A percentile compares a stretch with the other conserved stretches of the same genome.
phyloP scores from a whole-genome alignment of 2,888 invertebrate genomes.

The Sphecodes monilicornis region DNA sequence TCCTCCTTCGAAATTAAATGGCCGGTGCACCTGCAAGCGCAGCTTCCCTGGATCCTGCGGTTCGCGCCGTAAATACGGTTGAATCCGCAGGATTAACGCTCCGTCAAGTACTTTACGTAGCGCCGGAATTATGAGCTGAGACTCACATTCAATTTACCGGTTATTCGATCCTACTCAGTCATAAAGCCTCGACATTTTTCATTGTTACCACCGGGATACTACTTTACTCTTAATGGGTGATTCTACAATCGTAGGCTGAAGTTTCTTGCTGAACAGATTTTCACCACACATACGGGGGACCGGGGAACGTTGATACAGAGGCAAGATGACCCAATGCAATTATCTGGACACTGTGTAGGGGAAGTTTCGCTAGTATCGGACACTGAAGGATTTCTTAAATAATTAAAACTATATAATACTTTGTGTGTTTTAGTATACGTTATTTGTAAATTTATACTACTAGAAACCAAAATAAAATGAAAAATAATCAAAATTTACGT shows the following conservation, averaged over 20 bases:
- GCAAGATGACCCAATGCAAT: not conserved
- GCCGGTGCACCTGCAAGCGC: constrained; percentile 46
- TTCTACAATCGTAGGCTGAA: not conserved
- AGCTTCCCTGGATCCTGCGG: constrained; percentile 39
- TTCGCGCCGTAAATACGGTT: constrained; percentile 60
- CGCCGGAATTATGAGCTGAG: not conserved
- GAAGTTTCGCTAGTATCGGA: no score
- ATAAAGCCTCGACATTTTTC: not conserved
- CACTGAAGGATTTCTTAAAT: no score
- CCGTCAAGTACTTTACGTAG: not conserved
- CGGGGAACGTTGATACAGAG: not conserved
- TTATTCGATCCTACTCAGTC: not conserved
- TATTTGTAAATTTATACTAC: no score
- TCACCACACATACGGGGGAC: no score
- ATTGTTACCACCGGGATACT: not conserved
- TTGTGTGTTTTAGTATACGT: no score
- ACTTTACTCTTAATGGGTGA: not conserved
- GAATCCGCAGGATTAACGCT: constrained; percentile 7
- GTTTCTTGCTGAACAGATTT: not conserved
- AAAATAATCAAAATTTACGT: no score
- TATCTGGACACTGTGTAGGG: not conserved
- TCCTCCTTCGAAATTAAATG: constrained; percentile 61
- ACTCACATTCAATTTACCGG: not conserved
- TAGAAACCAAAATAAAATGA: no score
- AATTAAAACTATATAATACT: no score